Evolutionary conservation across 2,888 invertebrate species (phyloP).

Genomic region (Prenolepis imparis): DNA sequence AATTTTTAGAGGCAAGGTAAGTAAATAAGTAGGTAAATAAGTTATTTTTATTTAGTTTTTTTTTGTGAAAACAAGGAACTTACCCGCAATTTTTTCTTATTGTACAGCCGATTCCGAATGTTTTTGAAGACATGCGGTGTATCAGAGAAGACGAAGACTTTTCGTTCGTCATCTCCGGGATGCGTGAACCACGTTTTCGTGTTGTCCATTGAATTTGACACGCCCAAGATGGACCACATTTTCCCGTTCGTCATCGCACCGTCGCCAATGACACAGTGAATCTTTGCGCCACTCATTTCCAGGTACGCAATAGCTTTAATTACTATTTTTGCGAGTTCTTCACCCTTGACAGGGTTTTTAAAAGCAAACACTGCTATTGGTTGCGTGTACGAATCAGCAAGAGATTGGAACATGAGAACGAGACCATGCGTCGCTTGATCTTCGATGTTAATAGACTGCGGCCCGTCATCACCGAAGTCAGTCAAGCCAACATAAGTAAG

Average conservation of each 20-base stretch:
- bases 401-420: not conserved
- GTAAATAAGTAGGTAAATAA: too few relatives aligned
- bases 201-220: not conserved
- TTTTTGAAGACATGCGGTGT: too few relatives aligned
- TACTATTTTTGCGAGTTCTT: not conserved
- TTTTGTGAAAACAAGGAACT: too few relatives aligned
- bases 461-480: not conserved
- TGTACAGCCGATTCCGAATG: too few relatives aligned
- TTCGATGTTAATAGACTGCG: not conserved
- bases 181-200: constrained; percentile 58
- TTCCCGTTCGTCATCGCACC: not conserved
- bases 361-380: constrained; percentile 13
- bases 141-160: constrained; percentile 70
- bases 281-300: not conserved
- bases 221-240: not conserved
- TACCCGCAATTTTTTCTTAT: too few relatives aligned
- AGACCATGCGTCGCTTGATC: not conserved
- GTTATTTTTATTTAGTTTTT: too few relatives aligned
- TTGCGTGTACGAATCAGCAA: not conserved
- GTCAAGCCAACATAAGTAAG: not conserved
- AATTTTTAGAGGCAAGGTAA: too few relatives aligned
- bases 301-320: not conserved
- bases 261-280: not conserved
- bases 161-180: constrained; percentile 57
- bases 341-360: not conserved